phyloP scores from a whole-genome alignment of 37 sponge, comb jelly and placozoan species.

The Axinella damicornis region DNA sequence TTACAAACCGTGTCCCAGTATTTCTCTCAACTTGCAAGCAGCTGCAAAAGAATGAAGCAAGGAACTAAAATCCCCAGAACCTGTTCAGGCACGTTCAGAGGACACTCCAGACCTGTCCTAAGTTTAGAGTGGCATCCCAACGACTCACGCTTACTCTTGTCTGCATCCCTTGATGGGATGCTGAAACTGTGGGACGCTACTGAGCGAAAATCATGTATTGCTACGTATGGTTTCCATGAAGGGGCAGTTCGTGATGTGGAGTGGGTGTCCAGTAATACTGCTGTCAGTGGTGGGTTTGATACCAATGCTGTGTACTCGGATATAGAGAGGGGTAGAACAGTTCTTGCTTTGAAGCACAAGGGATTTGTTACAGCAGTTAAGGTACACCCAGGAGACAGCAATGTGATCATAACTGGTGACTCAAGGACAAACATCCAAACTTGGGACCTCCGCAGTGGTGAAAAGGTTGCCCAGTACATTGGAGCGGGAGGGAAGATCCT shows the following conservation, averaged over 20 bases:
- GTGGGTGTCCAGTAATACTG: constrained; percentile 55
- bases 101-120: constrained; percentile 48
- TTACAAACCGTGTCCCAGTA: no score
- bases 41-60: no score
- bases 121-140: constrained; percentile 58
- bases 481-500: constrained; percentile 85
- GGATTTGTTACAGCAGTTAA: constrained; percentile 66
- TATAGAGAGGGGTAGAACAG: constrained; percentile 13
- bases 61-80: neutral
- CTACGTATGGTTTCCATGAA: constrained; percentile 25
- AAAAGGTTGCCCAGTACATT: constrained; percentile 17
- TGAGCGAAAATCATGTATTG: neutral
- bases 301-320: constrained; percentile 39
- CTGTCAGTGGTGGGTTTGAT: constrained; percentile 75
- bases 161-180: constrained; percentile 56
- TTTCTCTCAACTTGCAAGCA: no score
- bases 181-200: constrained; percentile 56
- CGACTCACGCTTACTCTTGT: constrained; percentile 46
- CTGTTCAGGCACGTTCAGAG: neutral
- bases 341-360: constrained; percentile 38
- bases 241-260: constrained; percentile 48
- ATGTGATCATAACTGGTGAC: constrained; percentile 69
- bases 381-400: constrained; percentile 41
- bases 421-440: constrained; percentile 27
- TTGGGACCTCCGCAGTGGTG: constrained; percentile 76